These are phyloP conservation scores for Deilephila porcellus DNA, from an alignment of 2,888 invertebrate species.

Conservation along the genomic window DNA sequence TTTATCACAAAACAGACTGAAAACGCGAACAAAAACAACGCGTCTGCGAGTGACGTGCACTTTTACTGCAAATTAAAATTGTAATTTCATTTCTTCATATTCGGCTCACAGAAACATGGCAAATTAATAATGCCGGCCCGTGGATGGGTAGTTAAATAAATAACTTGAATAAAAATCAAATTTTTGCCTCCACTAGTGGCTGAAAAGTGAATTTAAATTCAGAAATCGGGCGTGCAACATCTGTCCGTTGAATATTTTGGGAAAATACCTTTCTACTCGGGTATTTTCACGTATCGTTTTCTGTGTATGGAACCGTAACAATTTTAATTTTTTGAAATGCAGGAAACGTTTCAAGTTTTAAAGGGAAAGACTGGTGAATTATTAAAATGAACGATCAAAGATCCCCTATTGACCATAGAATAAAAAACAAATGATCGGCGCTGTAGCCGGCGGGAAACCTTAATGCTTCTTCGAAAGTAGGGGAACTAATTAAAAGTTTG, in stretches of 20 bases:
- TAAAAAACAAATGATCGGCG: slow-evolving; percentile 58
- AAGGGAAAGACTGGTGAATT: not conserved
- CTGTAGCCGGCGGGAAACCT: slow-evolving; percentile 58
- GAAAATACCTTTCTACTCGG: slow-evolving; percentile 54
- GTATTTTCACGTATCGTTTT: slow-evolving; percentile 50
- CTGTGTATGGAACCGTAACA: not conserved
- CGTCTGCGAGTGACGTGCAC: not conserved
- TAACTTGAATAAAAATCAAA: slow-evolving; percentile 10
- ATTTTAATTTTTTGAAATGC: not conserved
- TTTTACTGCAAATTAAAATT: slow-evolving; percentile 9
- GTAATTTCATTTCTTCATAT: not conserved
- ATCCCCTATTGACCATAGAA: slow-evolving; percentile 45
- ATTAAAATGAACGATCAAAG: slow-evolving; percentile 1
- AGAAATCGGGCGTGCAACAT: slow-evolving; percentile 59
- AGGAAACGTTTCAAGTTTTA: not conserved
- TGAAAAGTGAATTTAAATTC: slow-evolving; percentile 54
- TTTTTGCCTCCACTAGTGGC: slow-evolving; percentile 17
- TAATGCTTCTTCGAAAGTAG: slow-evolving; percentile 72
- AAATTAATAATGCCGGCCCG: slow-evolving; percentile 2
- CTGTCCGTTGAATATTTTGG: slow-evolving; percentile 66
- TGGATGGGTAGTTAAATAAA: slow-evolving; percentile 3
- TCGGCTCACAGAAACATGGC: not conserved
- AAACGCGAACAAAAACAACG: not conserved
- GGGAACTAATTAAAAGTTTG: slow-evolving; percentile 80
- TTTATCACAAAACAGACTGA: slow-evolving; percentile 5